These are phyloP conservation scores for Calcarius lapponicus DNA, from an alignment of 2,797 vertebrate genomes.

Conservation along the genomic window DNA sequence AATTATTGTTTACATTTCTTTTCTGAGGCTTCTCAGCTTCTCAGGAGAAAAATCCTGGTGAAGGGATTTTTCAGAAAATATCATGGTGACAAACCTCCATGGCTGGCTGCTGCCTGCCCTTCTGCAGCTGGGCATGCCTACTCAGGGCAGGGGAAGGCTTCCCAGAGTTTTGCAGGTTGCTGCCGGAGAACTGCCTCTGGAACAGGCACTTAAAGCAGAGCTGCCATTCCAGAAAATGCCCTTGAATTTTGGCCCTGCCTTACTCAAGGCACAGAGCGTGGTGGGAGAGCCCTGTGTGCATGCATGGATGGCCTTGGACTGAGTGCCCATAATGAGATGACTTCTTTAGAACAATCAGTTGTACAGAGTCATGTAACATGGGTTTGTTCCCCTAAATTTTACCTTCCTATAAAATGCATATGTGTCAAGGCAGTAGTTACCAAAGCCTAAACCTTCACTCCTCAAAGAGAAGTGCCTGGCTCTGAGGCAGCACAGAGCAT, in stretches of 20 bases:
- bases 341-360: neutral
- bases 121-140: neutral
- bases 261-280: fast-evolving
- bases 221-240: neutral
- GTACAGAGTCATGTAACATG: neutral
- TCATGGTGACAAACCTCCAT: neutral
- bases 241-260: neutral
- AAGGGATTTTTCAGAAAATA: too few species aligned
- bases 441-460: neutral
- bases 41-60: too few species aligned
- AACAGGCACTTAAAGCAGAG: neutral
- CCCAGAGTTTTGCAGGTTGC: neutral
- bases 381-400: neutral
- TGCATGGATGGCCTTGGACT: neutral
- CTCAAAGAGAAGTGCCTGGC: neutral
- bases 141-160: neutral
- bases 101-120: neutral
- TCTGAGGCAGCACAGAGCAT: neutral
- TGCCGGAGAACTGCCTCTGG: neutral
- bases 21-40: too few species aligned
- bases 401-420: neutral
- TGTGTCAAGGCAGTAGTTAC: neutral
- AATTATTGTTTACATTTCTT: too few species aligned
- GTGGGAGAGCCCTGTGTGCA: neutral
- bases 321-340: neutral